Conservation (phyloP, 2,113 vertebrate genomes). For the Etheostoma spectabile region DNA sequence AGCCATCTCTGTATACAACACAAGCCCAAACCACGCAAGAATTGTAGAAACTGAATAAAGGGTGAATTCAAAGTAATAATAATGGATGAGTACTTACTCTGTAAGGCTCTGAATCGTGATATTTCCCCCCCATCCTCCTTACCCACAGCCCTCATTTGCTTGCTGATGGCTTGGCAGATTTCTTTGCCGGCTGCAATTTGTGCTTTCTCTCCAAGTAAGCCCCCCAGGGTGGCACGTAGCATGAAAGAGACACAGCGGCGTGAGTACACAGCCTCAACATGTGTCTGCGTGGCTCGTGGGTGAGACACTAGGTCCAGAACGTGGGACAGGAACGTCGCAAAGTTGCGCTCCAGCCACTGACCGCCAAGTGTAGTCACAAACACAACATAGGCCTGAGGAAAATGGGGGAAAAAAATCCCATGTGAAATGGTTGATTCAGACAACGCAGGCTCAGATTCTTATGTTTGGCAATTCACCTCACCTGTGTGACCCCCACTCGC, state of each 20-base stretch:
- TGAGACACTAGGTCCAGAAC: conserved; percentile 97
- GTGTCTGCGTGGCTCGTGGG: conserved; percentile 96
- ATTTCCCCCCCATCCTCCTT: conserved; percentile 88
- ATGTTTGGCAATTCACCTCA: conserved; percentile 72
- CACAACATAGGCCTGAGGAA: conserved; percentile 93
- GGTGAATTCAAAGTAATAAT: conserved; percentile 52
- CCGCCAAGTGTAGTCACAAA: conserved; percentile 96
- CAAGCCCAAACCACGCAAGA: conserved; percentile 65
- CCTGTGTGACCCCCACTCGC: conserved; percentile 98
- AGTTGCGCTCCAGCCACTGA: conserved; percentile 98
- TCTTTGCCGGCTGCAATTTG: conserved; percentile 99
- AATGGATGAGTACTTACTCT: conserved; percentile 85
- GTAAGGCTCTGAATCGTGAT: conserved; percentile 85
- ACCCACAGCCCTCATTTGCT: conserved; percentile 99
- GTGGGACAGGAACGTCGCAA: conserved; percentile 94
- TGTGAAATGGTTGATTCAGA: background rate
- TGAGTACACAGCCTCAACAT: conserved; percentile 98
- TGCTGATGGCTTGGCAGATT: conserved; percentile 97
- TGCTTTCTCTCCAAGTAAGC: conserved; percentile 96
- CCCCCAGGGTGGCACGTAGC: conserved; percentile 94
- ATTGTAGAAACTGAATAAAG: conserved; percentile 31
- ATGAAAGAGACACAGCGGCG: conserved; percentile 98
- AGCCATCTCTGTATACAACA: conserved; percentile 10
- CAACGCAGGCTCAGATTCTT: background rate
- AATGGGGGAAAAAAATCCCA: background rate